Evolutionary conservation across 2,888 invertebrate genomes (phyloP).

Genomic region (Neria commutata): DNA sequence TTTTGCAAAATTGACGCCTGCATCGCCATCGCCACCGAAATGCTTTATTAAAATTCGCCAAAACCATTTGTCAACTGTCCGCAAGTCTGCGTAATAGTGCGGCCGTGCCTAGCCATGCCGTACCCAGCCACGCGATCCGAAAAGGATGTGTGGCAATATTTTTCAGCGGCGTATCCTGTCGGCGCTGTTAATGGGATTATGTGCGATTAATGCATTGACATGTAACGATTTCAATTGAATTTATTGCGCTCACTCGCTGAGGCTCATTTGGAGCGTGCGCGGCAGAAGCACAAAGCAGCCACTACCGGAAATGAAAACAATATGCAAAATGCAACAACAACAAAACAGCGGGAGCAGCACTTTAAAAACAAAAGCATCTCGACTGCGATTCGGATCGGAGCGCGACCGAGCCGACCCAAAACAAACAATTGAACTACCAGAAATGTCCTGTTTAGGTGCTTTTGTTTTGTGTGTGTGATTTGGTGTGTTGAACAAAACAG

Average conservation of each 20-base stretch:
- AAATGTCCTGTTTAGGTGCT: background rate
- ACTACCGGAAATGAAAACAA: background rate
- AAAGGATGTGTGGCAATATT: conserved; percentile 29
- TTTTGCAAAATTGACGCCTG: too few relatives aligned
- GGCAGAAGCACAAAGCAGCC: background rate
- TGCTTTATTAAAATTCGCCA: background rate
- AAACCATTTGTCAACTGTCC: conserved; percentile 46
- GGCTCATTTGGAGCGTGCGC: conserved; percentile 48
- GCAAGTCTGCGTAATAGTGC: too few relatives aligned
- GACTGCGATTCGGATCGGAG: background rate
- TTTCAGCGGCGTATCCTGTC: conserved; percentile 50
- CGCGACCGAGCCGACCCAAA: conserved; percentile 12
- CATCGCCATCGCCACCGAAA: background rate
- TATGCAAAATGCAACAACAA: conserved; percentile 4
- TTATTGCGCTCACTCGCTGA: conserved; percentile 60
- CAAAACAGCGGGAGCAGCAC: background rate
- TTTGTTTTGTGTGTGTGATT: too few relatives aligned
- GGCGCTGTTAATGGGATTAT: conserved; percentile 63
- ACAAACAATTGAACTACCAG: background rate
- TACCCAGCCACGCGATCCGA: conserved; percentile 26
- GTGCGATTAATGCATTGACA: conserved; percentile 63
- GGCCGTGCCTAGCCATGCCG: conserved; percentile 14
- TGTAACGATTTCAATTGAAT: conserved; percentile 64
- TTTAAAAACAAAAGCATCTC: conserved; percentile 1
- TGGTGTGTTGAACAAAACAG: conserved; percentile 35